Conservation (phyloP, 2,797 vertebrate genomes). For the Lagocephalus sceleratus region DNA sequence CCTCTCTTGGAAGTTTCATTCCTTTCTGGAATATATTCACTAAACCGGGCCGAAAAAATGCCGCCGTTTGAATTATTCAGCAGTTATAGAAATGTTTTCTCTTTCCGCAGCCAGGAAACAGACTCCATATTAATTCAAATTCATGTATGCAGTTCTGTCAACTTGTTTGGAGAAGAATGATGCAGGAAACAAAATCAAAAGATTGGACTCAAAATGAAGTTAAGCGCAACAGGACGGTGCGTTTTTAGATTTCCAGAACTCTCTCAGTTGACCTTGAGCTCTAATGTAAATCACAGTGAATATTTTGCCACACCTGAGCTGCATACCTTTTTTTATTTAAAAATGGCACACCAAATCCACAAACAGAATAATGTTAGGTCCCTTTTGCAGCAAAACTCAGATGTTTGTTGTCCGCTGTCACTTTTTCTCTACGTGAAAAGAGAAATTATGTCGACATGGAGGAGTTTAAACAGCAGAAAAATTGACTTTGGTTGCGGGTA, state of each 20-base stretch:
- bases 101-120: constrained; percentile 11
- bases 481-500: too few relatives aligned
- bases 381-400: too few relatives aligned
- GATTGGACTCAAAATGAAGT: not conserved
- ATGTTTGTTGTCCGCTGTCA: too few relatives aligned
- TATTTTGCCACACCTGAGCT: too few relatives aligned
- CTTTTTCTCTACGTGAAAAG: not conserved
- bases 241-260: not conserved
- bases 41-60: constrained; percentile 26
- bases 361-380: too few relatives aligned
- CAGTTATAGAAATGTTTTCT: constrained; percentile 30
- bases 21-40: constrained; percentile 26
- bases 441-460: not conserved
- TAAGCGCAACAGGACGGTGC: constrained; percentile 1
- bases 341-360: too few relatives aligned
- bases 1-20: constrained; percentile 6
- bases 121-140: constrained; percentile 17
- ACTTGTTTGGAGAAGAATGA: constrained; percentile 4
- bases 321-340: too few relatives aligned
- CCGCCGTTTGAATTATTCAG: constrained; percentile 59
- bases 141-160: constrained; percentile 21
- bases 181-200: not conserved
- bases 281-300: too few relatives aligned
- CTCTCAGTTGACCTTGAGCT: too few relatives aligned
- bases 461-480: too few relatives aligned